Percentiles rank a stretch among this genome's conserved stretches.
These are phyloP conservation scores for Mercenaria mercenaria DNA, from an alignment of 1,140 invertebrate genomes.

Conservation along the genomic window DNA sequence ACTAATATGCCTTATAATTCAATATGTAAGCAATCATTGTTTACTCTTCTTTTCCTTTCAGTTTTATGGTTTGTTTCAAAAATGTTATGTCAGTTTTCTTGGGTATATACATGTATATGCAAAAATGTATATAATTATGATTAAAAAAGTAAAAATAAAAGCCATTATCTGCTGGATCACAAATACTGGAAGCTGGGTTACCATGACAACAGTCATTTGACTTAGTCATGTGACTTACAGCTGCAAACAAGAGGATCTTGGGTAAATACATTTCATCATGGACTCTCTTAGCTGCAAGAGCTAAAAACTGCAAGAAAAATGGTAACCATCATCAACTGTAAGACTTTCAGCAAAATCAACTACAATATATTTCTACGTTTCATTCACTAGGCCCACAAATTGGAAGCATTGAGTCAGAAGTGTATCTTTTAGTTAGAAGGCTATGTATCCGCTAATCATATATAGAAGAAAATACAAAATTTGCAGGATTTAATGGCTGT, in stretches of 20 bases:
- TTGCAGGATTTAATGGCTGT: too few species aligned
- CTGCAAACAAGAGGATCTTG: conserved; percentile 73
- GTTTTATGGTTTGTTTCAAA: too few species aligned
- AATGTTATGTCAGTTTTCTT: conserved; percentile 4
- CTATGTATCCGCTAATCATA: too few species aligned
- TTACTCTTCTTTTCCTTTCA: too few species aligned
- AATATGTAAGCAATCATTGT: too few species aligned
- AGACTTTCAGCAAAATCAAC: too few species aligned
- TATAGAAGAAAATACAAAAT: too few species aligned
- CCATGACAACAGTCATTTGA: conserved; percentile 64
- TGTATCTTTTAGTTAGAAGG: too few species aligned
- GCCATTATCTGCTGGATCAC: conserved; percentile 23
- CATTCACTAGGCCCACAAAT: too few species aligned
- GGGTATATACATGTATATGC: neutral
- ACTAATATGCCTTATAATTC: too few species aligned
- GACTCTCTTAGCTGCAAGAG: conserved; percentile 72
- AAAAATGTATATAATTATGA: conserved; percentile 4
- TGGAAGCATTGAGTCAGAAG: too few species aligned
- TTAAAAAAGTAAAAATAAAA: neutral
- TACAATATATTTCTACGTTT: too few species aligned
- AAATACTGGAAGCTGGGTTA: conserved; percentile 61
- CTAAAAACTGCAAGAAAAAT: conserved; percentile 73
- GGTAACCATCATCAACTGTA: neutral
- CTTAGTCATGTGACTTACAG: conserved; percentile 70
- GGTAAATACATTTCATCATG: conserved; percentile 74